Evolutionary conservation across 2,113 vertebrate genomes (phyloP).

Genomic region (Urocolius indicus): DNA sequence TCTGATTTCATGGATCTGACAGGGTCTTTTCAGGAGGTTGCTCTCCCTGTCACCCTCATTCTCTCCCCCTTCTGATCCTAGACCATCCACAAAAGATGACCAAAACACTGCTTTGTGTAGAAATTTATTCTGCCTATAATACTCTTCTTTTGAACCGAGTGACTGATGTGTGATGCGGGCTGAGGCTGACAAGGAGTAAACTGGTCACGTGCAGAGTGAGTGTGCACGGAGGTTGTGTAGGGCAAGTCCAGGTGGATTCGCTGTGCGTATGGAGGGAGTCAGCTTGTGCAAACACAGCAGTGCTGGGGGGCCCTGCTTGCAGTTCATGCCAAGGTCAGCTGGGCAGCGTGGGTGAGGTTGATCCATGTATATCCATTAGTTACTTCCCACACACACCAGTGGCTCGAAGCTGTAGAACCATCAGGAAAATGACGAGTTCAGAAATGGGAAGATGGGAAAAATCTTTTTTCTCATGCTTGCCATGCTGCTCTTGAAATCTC

Average conservation of each 20-base stretch:
- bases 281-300: not conserved
- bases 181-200: not conserved
- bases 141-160: not conserved
- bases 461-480: not conserved
- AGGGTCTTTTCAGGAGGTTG: not conserved
- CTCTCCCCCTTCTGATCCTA: not conserved
- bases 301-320: fast-evolving
- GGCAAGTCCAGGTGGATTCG: not conserved
- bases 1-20: not conserved
- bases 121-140: not conserved
- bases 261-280: not conserved
- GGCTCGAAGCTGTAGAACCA: not conserved
- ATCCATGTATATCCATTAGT: not conserved
- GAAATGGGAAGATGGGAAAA: not conserved
- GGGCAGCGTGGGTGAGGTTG: not conserved
- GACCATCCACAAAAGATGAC: not conserved
- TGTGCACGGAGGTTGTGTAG: not conserved
- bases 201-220: not conserved
- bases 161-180: not conserved
- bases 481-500: not conserved
- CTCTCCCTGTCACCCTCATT: not conserved
- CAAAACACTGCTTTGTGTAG: not conserved
- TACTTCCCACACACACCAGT: not conserved
- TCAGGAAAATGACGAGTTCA: not conserved
- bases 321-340: not conserved